Evolutionary conservation across 2,888 invertebrate genomes (phyloP), one percentile per base, ranked within the genome.

Genomic region (Spilarctia lutea): DNA sequence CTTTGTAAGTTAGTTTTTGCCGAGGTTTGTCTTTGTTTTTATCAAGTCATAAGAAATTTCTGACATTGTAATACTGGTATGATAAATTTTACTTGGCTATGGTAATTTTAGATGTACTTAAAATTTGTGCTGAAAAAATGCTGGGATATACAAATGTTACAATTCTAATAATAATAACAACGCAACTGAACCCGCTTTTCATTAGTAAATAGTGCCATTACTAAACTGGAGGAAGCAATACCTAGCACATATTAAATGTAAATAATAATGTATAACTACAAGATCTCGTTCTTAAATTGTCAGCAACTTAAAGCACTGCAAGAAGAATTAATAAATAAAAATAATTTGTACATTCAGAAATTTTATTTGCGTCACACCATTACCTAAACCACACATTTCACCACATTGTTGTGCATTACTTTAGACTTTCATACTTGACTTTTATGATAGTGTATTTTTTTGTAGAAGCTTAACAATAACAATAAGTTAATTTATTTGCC

Each of bases 211-310:
- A 91, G 92, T 92, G 93, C 91, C 92, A 90, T 91, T 91, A 88
- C 87, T 86, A 86, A 85, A 86, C 82, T 81, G 81, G 84, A 85
- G 74, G 78, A 77, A 82, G 76, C 79, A 79, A 74, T 81, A 79
- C 82, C 82, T 86, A 87, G 84, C 87, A 86, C 86, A 85, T 83
- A 85, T 83, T 85, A 81, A 85, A 85, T 92, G 90, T 93, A 91
- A 89, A 91, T 92, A 91, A 86, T 88, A 85, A 85, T 88, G 85
- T 88, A 86, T 88, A 86, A 85, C 81, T 87, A 86, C 86, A 90
- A 92, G 92, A 92, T 92, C 92, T 94, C 92, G 91, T 92, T 91
- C 88, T 89, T 89, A 92, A 92, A 91, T 91, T 94, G 90, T 92
- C 91, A 90, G 88, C 91, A 89, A 90, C 88, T 88, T 87, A 86